These are phyloP conservation scores for Eristalis arbustorum DNA, from an alignment of 2,888 invertebrate genomes.

Conservation along the genomic window DNA sequence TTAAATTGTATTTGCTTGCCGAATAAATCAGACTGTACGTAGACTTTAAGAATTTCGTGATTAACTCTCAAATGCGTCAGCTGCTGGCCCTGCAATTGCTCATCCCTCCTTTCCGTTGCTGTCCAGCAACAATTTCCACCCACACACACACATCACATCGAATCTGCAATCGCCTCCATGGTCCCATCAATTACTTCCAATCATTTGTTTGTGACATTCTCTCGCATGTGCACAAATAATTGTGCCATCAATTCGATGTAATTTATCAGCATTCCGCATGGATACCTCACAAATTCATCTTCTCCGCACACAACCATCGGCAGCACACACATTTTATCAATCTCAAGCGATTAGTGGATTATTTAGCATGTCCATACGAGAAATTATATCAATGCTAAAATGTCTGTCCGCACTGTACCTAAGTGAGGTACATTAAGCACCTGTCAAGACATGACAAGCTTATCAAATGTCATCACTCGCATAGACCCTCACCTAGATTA, in stretches of 20 bases:
- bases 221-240: not conserved
- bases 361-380: not conserved
- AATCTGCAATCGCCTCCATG: not conserved
- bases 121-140: too few relatives aligned
- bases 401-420: not conserved
- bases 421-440: not conserved
- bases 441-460: not conserved
- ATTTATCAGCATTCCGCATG: slow-evolving; percentile 1
- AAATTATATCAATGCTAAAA: not conserved
- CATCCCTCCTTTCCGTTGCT: too few relatives aligned
- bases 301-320: not conserved
- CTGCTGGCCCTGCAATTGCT: too few relatives aligned
- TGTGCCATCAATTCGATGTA: not conserved
- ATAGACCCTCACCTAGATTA: not conserved
- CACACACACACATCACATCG: too few relatives aligned
- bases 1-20: too few relatives aligned
- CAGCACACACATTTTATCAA: not conserved
- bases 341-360: not conserved
- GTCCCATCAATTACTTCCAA: not conserved
- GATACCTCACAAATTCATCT: not conserved
- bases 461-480: not conserved
- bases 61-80: too few relatives aligned
- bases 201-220: not conserved
- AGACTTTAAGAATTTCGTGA: too few relatives aligned
- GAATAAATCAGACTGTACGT: too few relatives aligned